Base-by-base conservation (phyloP, 2,888 invertebrate species). In the Schizotus pectinicornis region DNA sequence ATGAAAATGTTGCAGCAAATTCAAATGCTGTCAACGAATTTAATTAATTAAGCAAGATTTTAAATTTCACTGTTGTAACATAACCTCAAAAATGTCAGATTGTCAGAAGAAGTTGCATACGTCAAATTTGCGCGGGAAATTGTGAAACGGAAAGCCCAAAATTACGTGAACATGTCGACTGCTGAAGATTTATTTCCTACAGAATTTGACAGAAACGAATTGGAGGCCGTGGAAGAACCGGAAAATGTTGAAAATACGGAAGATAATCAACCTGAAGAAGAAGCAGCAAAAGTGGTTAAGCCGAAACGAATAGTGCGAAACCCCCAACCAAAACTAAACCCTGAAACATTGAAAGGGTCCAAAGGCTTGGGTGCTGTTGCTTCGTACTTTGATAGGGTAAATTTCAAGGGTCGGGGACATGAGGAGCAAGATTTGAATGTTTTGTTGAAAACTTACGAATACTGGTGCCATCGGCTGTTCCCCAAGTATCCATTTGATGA, bases 401-500 rank as follows among this genome's bases (percentile, higher is more conserved):
- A 91, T 75, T 92, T 91, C 69, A 86, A 86, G 77, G 93, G 93
- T 61, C 90, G 89, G 79, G 92, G 92, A 0, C 82, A 90, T 74
- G 97, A 97, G 79, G 88, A 86, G 65, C 84, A 88, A 47, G 96
- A 98, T 79, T 80, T 98, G 35, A 86, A 91, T 68, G 78, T 86
- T 59, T 81, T 97, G 0, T 83, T 98, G 81, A 88, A 90, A 51
- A 88, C 87, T 55, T 76, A 97, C 51, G 94, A 97, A 71, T 94
- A 97, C 74, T 98, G 98, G 98, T 91, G 90, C 0, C 95, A 97
- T 79, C 84, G 96, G 46, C 80, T 98, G 64, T 96, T 90, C 79
- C 97, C 98, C 0, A 93, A 91, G 74, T 90, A 90, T 74, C 85
- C 88, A 8, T 98, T 97, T 79, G 91, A 91, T 73, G 95, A 96